Percentiles rank a stretch among this genome's conserved stretches.
These are phyloP conservation scores for Oreochromis grahami DNA, from an alignment of 2,797 vertebrate species.

Conservation along the genomic window DNA sequence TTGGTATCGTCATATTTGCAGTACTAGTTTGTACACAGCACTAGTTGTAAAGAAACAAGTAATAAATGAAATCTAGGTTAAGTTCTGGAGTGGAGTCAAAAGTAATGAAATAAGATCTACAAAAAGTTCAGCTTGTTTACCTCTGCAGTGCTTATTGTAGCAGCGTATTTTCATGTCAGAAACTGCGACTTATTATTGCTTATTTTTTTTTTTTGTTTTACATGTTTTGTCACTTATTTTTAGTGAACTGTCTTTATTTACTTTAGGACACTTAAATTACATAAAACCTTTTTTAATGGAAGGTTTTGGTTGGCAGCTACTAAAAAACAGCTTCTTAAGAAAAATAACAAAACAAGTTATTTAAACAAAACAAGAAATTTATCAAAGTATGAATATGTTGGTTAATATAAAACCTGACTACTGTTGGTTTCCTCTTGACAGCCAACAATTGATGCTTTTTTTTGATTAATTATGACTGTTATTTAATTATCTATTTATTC, in stretches of 20 bases:
- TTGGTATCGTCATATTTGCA: background rate
- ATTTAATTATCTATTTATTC: too few relatives aligned
- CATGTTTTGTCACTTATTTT: background rate
- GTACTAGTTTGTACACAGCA: background rate
- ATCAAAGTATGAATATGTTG: background rate
- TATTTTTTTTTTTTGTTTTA: background rate
- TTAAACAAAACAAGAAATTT: background rate
- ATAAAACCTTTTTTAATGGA: background rate
- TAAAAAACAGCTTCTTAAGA: background rate
- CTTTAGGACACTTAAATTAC: background rate
- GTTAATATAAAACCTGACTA: background rate
- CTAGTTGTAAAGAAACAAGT: background rate
- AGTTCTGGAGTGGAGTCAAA: background rate
- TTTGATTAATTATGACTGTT: background rate
- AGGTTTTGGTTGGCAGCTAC: background rate
- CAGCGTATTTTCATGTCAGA: accelerated
- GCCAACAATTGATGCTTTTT: accelerated
- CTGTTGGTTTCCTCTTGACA: accelerated
- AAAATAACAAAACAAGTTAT: background rate
- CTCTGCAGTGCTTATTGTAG: accelerated
- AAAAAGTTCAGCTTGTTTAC: background rate
- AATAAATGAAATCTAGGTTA: background rate
- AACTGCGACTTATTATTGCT: background rate
- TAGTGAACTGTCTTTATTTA: accelerated
- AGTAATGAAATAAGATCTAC: background rate